Conservation (phyloP, 2,797 vertebrate species). For the Hyperoplus lanceolatus region DNA sequence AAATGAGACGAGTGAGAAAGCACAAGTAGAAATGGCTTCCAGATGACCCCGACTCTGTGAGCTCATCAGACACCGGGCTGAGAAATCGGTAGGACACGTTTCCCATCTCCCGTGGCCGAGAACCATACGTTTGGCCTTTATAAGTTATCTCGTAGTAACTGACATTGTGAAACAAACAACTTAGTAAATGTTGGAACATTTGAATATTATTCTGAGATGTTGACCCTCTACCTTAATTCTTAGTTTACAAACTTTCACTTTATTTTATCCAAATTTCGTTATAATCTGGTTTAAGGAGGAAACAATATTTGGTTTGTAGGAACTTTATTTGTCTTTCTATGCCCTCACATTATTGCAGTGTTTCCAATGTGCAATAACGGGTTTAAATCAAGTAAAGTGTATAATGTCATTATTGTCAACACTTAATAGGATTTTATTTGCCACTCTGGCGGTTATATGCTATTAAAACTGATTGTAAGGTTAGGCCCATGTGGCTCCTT, state of each 20-base stretch:
- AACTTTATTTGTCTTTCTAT: neutral
- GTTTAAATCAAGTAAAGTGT: neutral
- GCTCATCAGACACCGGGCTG: constrained; percentile 74
- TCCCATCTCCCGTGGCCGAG: constrained; percentile 37
- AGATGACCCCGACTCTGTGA: constrained; percentile 84
- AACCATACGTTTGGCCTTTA: neutral
- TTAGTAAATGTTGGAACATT: neutral
- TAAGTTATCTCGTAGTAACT: no score
- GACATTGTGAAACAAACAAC: no score
- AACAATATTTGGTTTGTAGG: neutral
- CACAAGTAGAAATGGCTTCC: constrained; percentile 87
- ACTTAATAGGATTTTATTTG: no score
- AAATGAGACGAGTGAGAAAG: constrained; percentile 83
- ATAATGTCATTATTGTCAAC: neutral
- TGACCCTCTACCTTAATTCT: constrained; percentile 1
- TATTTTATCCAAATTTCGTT: constrained; percentile 14
- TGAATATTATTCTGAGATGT: constrained; percentile 22
- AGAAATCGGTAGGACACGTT: constrained; percentile 62
- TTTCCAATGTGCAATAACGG: neutral
- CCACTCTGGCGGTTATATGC: neutral
- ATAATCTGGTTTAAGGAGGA: constrained; percentile 15
- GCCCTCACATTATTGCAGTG: neutral
- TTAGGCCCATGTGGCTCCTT: neutral
- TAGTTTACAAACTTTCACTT: constrained; percentile 18
- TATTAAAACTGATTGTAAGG: neutral